Evolutionary conservation across 2,113 vertebrate genomes (phyloP).

Genomic region (Crocuta crocuta): DNA sequence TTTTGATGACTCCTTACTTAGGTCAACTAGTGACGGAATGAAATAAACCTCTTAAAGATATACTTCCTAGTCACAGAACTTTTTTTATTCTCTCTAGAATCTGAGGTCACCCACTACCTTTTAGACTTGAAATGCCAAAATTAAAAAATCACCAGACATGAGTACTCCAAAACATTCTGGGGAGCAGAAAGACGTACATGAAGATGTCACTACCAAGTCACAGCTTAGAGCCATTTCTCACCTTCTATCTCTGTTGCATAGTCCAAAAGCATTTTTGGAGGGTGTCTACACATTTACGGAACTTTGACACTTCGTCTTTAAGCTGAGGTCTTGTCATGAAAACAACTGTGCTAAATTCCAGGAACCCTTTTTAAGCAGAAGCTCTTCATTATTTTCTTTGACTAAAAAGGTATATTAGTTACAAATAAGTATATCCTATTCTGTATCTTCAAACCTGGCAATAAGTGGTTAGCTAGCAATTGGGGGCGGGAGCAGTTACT

Average conservation of each 20-base stretch:
- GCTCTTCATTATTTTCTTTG: neutral
- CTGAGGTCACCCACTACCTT: neutral
- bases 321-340: neutral
- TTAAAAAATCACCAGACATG: neutral
- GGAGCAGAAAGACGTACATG: neutral
- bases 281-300: neutral
- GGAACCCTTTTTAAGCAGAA: neutral
- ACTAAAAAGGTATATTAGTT: neutral
- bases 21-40: neutral
- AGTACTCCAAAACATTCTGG: neutral
- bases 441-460: neutral
- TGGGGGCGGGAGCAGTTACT: neutral
- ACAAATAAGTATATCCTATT: neutral
- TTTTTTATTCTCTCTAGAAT: neutral
- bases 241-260: neutral
- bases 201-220: neutral
- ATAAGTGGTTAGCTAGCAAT: neutral
- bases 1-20: neutral
- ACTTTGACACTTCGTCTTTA: neutral
- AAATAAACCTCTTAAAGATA: constrained; percentile 4
- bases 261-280: neutral
- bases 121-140: neutral
- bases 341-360: neutral
- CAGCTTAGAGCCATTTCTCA: neutral
- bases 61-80: neutral